Conservation (phyloP, 1,140 invertebrate species). For the Brachionus rubens region DNA sequence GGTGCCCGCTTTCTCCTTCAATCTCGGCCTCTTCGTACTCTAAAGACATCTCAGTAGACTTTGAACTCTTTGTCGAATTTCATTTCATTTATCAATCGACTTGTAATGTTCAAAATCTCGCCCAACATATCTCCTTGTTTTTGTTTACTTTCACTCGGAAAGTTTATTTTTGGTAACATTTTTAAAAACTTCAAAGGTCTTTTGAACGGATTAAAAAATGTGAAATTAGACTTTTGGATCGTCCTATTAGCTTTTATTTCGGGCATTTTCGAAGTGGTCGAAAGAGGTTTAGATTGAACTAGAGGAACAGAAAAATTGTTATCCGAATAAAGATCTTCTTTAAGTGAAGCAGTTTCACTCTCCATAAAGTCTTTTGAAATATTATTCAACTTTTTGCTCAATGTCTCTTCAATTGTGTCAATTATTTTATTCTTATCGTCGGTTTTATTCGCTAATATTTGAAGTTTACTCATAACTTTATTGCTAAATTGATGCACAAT, state of each 20-base stretch:
- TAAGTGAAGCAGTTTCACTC: background rate
- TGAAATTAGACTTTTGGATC: background rate
- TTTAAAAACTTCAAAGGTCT: slow-evolving; percentile 23
- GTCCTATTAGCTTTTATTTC: background rate
- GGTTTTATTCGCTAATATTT: background rate
- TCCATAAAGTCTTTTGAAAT: background rate
- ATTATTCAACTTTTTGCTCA: slow-evolving; percentile 10
- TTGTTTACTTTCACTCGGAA: background rate
- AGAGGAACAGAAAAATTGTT: background rate
- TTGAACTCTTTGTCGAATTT: background rate
- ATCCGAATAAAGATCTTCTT: background rate
- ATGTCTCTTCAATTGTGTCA: slow-evolving; percentile 4
- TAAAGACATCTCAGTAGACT: background rate
- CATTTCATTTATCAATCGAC: background rate
- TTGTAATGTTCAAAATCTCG: slow-evolving; percentile 8
- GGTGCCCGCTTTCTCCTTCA: background rate
- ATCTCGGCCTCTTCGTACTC: background rate
- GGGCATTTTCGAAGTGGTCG: background rate
- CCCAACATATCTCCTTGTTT: background rate
- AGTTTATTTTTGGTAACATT: slow-evolving; percentile 3
- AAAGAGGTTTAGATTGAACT: background rate
- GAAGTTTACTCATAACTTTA: background rate
- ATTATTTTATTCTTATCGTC: background rate
- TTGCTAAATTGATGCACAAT: slow-evolving; percentile 23
- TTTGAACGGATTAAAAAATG: slow-evolving; percentile 8